Percentiles rank a stretch among this genome's conserved stretches.
Evolutionary conservation across 2,113 vertebrate species (phyloP).

Genomic region (Sphyrna mokarran): DNA sequence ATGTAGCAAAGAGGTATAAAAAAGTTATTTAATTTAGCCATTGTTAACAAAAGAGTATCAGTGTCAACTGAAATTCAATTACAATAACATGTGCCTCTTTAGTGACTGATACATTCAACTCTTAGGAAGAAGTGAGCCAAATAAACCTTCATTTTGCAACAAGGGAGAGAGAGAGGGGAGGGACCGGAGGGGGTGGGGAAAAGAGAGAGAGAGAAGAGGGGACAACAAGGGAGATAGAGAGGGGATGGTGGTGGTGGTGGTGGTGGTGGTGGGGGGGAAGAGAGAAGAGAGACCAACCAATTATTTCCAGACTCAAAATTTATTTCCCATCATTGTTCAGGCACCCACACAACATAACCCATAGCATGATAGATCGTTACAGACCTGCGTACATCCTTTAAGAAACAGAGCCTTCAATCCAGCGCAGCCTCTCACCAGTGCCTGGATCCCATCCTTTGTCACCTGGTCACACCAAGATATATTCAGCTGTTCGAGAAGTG

Average conservation of each 20-base stretch:
- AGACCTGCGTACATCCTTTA: constrained; percentile 94
- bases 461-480: constrained; percentile 99
- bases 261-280: too few relatives aligned
- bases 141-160: background rate
- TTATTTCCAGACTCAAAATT: background rate
- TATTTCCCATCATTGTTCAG: background rate
- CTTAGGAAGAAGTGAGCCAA: background rate
- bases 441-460: constrained; percentile 94
- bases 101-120: background rate
- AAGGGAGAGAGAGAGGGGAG: too few relatives aligned
- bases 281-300: background rate
- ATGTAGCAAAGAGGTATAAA: constrained; percentile 39
- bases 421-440: constrained; percentile 83
- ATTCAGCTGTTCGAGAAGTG: constrained; percentile 87
- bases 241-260: too few relatives aligned
- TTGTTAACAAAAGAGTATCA: background rate
- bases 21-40: background rate
- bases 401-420: constrained; percentile 86
- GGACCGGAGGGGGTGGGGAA: too few relatives aligned
- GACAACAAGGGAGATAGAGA: too few relatives aligned
- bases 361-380: background rate
- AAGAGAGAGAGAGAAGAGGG: too few relatives aligned
- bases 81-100: background rate
- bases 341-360: background rate
- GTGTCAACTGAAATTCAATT: background rate